A percentile compares a stretch with the other conserved stretches of the same genome.
Conservation (phyloP, 2,113 vertebrate genomes). For the Meles meles region DNA sequence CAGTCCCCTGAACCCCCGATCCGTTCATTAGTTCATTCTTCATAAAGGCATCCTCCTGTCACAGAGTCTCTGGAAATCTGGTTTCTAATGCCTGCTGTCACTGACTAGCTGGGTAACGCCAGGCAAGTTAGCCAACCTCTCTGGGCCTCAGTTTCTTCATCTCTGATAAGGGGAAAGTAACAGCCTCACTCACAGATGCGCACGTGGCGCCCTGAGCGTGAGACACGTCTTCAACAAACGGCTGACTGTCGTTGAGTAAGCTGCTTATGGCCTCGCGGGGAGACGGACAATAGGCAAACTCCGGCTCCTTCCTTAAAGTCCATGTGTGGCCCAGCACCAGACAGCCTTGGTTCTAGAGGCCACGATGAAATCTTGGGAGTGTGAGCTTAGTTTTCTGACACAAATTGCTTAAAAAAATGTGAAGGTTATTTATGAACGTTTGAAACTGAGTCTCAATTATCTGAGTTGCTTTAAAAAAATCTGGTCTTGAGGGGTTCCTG, state of each 20-base stretch:
- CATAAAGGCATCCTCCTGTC: background rate
- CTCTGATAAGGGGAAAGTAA: background rate
- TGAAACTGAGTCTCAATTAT: background rate
- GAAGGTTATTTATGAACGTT: background rate
- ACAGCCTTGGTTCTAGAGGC: background rate
- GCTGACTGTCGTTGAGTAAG: background rate
- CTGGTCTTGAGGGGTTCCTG: no score
- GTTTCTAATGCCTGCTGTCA: background rate
- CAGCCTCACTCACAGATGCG: background rate
- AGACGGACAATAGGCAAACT: background rate
- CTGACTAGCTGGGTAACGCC: background rate
- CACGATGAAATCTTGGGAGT: background rate
- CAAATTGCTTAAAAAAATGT: background rate
- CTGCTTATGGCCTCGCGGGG: background rate
- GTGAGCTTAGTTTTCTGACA: background rate
- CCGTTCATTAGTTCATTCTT: background rate
- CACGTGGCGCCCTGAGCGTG: rapidly evolving
- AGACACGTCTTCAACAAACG: background rate
- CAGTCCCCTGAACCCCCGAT: no score
- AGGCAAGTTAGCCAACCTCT: background rate
- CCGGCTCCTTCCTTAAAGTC: no score
- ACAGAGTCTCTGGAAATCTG: background rate
- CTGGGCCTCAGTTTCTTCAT: background rate
- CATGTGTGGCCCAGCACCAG: background rate
- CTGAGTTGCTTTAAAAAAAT: background rate